Percentiles rank a stretch among this genome's conserved stretches.
These are phyloP conservation scores for Sminthurinus aureus DNA, from an alignment of 2,888 invertebrate genomes.

Conservation along the genomic window DNA sequence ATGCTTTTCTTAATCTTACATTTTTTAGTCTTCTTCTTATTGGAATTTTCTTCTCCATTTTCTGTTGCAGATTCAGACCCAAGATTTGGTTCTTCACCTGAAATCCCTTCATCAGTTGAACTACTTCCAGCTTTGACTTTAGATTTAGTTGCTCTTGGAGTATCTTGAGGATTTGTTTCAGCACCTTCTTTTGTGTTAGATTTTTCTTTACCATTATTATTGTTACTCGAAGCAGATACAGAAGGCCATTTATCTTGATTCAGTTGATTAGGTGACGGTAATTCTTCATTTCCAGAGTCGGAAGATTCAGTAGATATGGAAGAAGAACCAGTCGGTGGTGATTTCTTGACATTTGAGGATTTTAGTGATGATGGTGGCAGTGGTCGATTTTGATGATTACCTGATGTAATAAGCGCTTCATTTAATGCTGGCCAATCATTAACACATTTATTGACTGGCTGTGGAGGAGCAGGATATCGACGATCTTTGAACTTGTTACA, in stretches of 20 bases:
- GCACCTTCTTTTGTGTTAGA: constrained; percentile 19
- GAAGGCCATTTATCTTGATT: constrained; percentile 49
- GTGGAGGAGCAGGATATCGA: background rate
- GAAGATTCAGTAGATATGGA: constrained; percentile 52
- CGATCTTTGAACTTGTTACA: constrained; percentile 3
- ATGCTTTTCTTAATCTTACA: background rate
- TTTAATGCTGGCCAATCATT: constrained; percentile 93
- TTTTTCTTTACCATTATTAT: background rate
- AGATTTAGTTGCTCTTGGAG: background rate
- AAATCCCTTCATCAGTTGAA: constrained; percentile 21
- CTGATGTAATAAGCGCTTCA: constrained; percentile 67
- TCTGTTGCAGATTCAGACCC: background rate
- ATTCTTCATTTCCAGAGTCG: constrained; percentile 54
- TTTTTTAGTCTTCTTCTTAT: constrained; percentile 10
- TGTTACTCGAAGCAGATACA: constrained; percentile 25
- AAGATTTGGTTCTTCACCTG: constrained; percentile 7
- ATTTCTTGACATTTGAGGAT: constrained; percentile 51
- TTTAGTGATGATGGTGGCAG: constrained; percentile 41
- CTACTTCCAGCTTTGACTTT: background rate
- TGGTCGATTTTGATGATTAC: constrained; percentile 17
- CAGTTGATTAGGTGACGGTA: constrained; percentile 23
- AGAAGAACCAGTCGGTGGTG: no score
- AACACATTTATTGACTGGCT: constrained; percentile 66
- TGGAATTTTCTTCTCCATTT: background rate
- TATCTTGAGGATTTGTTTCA: background rate